Evolutionary conservation across 2,113 vertebrate genomes (phyloP).

Genomic region (Aspidoscelis tigris): DNA sequence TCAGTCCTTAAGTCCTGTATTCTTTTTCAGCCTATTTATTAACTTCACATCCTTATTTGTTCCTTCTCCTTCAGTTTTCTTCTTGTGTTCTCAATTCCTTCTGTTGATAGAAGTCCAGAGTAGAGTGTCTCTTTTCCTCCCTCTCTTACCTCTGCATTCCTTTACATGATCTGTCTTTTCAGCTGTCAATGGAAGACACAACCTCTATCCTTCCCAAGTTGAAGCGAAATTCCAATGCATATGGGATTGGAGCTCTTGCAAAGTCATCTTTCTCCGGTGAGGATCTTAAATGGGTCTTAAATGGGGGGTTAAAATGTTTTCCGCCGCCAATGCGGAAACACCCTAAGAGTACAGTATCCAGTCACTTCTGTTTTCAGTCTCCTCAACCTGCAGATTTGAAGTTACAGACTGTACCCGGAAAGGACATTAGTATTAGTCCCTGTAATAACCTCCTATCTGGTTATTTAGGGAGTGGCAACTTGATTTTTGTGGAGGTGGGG

Average conservation of each 20-base stretch:
- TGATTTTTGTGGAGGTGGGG: background rate
- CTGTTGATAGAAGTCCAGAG: constrained; percentile 18
- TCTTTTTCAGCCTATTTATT: background rate
- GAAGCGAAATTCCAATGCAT: constrained; percentile 94
- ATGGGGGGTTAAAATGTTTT: too few species aligned
- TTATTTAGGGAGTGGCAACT: background rate
- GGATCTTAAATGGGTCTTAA: constrained; percentile 44
- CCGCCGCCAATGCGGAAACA: too few species aligned
- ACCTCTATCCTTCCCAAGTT: constrained; percentile 97
- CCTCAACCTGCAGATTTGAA: background rate
- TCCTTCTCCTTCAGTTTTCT: constrained; percentile 43
- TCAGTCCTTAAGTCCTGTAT: too few species aligned
- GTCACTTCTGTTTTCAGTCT: background rate
- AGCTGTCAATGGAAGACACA: constrained; percentile 99
- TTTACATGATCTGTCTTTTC: constrained; percentile 76
- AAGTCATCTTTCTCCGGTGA: constrained; percentile 99
- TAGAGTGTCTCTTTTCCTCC: constrained; percentile 42
- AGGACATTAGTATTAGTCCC: background rate
- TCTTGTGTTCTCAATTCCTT: constrained; percentile 18
- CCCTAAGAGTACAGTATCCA: background rate
- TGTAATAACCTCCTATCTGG: background rate
- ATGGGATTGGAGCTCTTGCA: constrained; percentile 97
- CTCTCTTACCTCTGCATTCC: constrained; percentile 59
- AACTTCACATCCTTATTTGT: constrained; percentile 56
- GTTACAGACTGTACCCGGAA: too few species aligned